These are phyloP conservation scores for Triplophysa rosa DNA, from an alignment of 2,113 vertebrate genomes.

Conservation along the genomic window DNA sequence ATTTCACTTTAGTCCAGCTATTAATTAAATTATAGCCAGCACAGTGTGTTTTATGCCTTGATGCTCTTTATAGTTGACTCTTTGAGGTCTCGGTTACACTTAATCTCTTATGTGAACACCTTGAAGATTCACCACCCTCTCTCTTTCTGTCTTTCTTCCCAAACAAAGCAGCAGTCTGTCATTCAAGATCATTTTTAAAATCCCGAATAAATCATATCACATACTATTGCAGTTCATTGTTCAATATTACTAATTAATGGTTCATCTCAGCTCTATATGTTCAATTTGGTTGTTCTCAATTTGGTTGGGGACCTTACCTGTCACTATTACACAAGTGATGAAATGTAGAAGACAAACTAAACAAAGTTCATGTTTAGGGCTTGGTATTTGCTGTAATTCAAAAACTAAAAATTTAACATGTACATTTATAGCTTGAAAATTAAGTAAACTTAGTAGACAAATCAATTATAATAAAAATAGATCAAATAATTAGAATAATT, in stretches of 20 bases:
- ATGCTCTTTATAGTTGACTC: background rate
- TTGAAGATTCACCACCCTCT: background rate
- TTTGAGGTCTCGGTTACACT: background rate
- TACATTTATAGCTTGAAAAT: too few species aligned
- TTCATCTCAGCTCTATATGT: background rate
- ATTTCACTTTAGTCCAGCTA: too few species aligned
- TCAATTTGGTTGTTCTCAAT: background rate
- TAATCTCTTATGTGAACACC: background rate
- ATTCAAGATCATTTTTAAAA: background rate
- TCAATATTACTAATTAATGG: background rate
- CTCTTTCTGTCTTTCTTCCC: too few species aligned
- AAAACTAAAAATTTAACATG: background rate
- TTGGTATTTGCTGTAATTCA: background rate
- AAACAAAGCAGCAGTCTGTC: background rate
- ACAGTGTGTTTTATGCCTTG: background rate
- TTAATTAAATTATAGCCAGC: background rate
- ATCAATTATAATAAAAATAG: too few species aligned
- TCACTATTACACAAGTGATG: background rate
- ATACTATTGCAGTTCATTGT: background rate
- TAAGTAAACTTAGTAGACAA: too few species aligned
- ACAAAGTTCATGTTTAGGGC: slow-evolving; percentile 8
- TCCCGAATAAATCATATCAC: background rate
- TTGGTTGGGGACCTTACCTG: background rate
- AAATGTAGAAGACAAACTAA: background rate
- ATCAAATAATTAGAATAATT: too few species aligned